Base-by-base conservation (phyloP, 2,888 invertebrate genomes). In the Cordilura impudica region DNA sequence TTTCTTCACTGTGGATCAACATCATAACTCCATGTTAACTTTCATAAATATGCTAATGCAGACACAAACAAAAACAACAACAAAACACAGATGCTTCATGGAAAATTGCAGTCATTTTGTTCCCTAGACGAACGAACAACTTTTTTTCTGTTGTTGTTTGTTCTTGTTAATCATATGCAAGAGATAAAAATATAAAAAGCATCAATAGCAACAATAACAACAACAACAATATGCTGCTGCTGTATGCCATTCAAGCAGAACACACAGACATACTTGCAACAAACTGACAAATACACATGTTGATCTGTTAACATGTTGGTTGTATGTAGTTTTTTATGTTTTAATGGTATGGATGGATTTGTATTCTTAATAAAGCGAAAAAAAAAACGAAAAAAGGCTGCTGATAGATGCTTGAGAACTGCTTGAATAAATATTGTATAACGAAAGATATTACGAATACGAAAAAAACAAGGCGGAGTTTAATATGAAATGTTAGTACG, bases 21-120 rank as follows among this genome's bases (percentile, higher is more conserved):
- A 66, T 54, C 66, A 66, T 54, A 66, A 66, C 66, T 66, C 66
- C 66, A 66, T 66, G 66, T 66, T 66, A 66, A 35, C 66, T 66
- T 66, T 66, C 66, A 66, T 66, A 66, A 66, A 66, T 66, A 66
- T 58, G 56, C 35, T 66, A 66, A 66, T 66, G 35, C 26, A 4
- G 16, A 5, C 14, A 8, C 12, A 4, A 16, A 14, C 12, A 39
- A 21, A 10, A 39, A 14, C 18, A 39, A 12, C 35, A 45, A 16
- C 47, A 19, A 19, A 23, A 14, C 16, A 66, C 43, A 43, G 66
- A 66, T 39, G 66, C 66, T 66, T 39, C 43, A 43, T 14, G 23
- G 23, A 19, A 39, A 47, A 21, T 10, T 49, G 47, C 49, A 63
- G 61, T 63, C 61, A 61, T 61, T 61, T 61, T 61, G 61, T 61